Base-by-base conservation (phyloP, 2,113 vertebrate species). In the Cettia cetti region DNA sequence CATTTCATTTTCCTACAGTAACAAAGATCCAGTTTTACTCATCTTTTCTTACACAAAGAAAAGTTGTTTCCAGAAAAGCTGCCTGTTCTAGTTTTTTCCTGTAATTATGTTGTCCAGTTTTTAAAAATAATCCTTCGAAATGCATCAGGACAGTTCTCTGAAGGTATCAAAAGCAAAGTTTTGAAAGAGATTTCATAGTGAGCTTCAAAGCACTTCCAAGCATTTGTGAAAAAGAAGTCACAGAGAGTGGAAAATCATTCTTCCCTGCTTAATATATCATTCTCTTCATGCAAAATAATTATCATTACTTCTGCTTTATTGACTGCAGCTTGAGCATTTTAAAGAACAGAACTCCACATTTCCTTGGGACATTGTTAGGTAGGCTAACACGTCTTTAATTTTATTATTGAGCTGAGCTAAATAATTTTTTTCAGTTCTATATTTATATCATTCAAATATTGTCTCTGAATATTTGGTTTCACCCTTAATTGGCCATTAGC, bases 351-450 rank as follows among this genome's bases (percentile, higher is more conserved):
- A 17, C 28, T 71, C 14, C 35, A 47, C 12, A 35, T 11, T 13
- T 37, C 12, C 10, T 33, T 59, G 17, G 11, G 72, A 24, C 5
- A 10, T 20, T 2, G 0, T n/a, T 89, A 7, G 0, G 17, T 60
- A 83, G 17, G 12, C 37, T 64, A 80, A 61, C 28, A 33, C 1
- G 11, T 80, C 15, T 70, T 78, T 31, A 78, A 59, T 72, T 82
- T 85, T 81, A 28, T 10, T 72, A 40, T 49, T 80, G 30, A 85
- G 14, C 22, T 3, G 4, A 69, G 26, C 4, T 75, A 74, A 86
- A 53, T 69, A 2, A 11, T 39, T 59, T 30, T 39, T 81, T 81
- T 42, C 10, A 33, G 4, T 65, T 56, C 35, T 74, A 53, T 6
- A 23, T 83, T 86, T 86, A 33, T 72, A 49, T 68, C 1, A 39